Evolutionary conservation across 2,797 vertebrate species (phyloP).

Genomic region (Cossypha caffra): DNA sequence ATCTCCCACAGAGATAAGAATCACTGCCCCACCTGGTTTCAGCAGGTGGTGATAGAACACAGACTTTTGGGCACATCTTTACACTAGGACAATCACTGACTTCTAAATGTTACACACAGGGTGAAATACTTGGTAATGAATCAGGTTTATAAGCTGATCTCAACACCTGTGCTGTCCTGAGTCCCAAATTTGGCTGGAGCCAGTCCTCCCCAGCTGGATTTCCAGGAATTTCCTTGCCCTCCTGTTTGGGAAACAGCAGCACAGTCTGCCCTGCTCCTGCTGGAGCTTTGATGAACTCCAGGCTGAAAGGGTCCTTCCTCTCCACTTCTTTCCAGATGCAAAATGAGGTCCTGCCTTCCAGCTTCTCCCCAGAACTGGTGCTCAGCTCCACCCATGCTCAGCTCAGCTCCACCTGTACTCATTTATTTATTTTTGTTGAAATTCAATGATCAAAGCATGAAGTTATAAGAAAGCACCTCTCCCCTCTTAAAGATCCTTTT

Average conservation of each 20-base stretch:
- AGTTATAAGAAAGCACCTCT: neutral
- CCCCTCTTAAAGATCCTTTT: neutral
- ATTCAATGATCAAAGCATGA: neutral
- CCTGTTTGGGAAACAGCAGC: fast-evolving
- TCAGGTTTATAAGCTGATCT: neutral
- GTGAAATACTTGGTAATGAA: neutral
- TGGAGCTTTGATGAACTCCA: no score
- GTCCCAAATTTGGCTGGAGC: neutral
- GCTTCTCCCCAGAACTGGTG: neutral
- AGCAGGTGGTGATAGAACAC: no score
- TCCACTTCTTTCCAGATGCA: neutral
- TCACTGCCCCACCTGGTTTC: no score
- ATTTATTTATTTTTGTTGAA: neutral
- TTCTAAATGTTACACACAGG: neutral
- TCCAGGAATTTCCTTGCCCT: neutral
- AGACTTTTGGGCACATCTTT: no score
- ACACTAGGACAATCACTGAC: neutral
- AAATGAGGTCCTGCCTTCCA: neutral
- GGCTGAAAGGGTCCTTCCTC: fast-evolving
- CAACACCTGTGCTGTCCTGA: neutral
- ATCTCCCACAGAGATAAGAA: no score
- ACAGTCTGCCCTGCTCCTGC: fast-evolving
- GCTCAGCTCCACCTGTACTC: neutral
- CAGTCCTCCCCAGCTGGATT: no score
- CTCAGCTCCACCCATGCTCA: neutral